Evolutionary conservation across 2,113 vertebrate genomes (phyloP), one percentile per base, ranked within the genome.

Genomic region (Oreochromis aureus): DNA sequence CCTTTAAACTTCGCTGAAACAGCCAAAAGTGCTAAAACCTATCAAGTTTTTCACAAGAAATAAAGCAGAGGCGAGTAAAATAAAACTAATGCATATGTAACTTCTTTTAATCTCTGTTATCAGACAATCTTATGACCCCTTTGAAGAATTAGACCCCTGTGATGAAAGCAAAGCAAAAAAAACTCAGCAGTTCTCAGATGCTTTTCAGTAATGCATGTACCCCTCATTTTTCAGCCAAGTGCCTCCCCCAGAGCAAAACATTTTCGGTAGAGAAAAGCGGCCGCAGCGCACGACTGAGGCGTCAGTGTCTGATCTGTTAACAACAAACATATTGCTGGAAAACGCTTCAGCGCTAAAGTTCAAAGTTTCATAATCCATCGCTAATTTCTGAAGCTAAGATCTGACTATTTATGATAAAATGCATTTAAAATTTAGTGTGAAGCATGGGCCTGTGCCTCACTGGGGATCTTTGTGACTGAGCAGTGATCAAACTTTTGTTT

Each of bases 301-400:
- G 0, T 51, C 71, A 48, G 18, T 30, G 69, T 30, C 41, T 30
- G 9, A 76, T 78, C 27, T 13, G 0, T 32, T n/a, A n/a, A 78
- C 73, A n/a, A 19, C 73, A 53, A 78, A 53, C 27, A 78, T 8
- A 32, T 78, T 51, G 2, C 27, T 51, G 6, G 10, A 51, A 78
- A 51, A 32, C 0, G 3, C 27, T 46, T 73, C 41, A 0, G 15
- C 16, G 22, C 22, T 18, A 11, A 27, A 73, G 41, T 48, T 73
- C 22, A 73, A 73, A 3, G 22, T 73, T 73, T 73, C 41, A 16
- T 18, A 48, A 48, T 46, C 41, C 22, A 48, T 48, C 41, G 1
- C 41, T 30, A 30, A 73, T 48, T 48, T 27, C 15, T 11, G 5
- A 11, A 46, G 30, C 5, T 48, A 11, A 73, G 22, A 48, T 48